Percentiles rank a stretch among this genome's conserved stretches.
Conservation (phyloP, 1,140 invertebrate genomes). For the Oryzaephilus surinamensis region DNA sequence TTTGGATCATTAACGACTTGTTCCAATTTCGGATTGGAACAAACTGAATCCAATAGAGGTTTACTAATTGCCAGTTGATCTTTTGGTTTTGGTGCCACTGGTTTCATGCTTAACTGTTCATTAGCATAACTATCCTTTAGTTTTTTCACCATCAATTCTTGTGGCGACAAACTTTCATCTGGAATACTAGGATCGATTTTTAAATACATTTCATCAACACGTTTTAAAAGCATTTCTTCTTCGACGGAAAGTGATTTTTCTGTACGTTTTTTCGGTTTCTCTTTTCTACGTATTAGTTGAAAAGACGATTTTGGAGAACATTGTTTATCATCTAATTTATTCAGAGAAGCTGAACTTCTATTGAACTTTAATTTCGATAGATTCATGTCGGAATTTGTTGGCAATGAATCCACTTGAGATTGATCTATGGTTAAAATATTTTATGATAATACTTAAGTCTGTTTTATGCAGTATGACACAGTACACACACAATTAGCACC, state of each 20-base stretch:
- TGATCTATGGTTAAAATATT: too few relatives aligned
- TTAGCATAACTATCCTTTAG: constrained; percentile 27
- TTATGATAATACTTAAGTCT: too few relatives aligned
- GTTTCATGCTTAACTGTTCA: constrained; percentile 17
- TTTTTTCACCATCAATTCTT: constrained; percentile 25
- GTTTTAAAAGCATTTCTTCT: constrained; percentile 22
- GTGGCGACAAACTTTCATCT: constrained; percentile 21
- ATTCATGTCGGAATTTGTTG: too few relatives aligned
- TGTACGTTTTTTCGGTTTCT: too few relatives aligned
- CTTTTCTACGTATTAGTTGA: too few relatives aligned
- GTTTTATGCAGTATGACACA: too few relatives aligned
- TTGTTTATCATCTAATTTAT: too few relatives aligned
- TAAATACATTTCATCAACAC: constrained; percentile 20
- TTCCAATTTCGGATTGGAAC: constrained; percentile 24
- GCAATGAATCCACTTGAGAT: too few relatives aligned
- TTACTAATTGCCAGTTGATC: constrained; percentile 27
- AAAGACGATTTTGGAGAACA: too few relatives aligned
- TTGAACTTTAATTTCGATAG: too few relatives aligned
- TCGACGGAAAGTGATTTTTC: constrained; percentile 22
- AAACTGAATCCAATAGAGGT: constrained; percentile 27
- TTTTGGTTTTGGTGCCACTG: constrained; percentile 24
- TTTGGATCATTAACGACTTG: constrained; percentile 20
- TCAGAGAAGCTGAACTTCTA: too few relatives aligned
- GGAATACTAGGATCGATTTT: constrained; percentile 24
- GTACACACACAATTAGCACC: too few relatives aligned